Evolutionary conservation across 2,797 vertebrate genomes (phyloP), one percentile per base, ranked within the genome.

Genomic region (Neomorphus geoffroyi): DNA sequence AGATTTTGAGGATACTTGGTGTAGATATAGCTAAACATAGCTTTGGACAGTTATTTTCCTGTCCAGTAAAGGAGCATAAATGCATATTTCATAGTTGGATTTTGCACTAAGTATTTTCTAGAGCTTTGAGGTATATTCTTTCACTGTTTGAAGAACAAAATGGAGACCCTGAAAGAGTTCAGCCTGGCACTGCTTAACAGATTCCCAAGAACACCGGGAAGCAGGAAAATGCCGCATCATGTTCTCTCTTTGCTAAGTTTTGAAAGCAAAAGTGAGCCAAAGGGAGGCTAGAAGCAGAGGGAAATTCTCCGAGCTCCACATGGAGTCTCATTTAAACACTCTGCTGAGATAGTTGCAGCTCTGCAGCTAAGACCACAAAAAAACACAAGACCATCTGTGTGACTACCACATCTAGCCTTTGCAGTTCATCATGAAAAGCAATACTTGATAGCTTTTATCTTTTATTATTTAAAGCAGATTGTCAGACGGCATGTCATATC

Each of bases 141-240:
- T 61, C 88, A 77, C n/a, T 45, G 32, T 97, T 97, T 96, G 88
- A 97, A 97, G 95, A 96, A 77, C 19, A 88, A 70, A 96, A 80
- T 93, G 78, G 91, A 96, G 79, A 88, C 80, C 80, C 90, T 95
- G 83, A 92, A 97, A 97, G 90, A 95, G 56, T 51, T 96, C 88
- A 91, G 72, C 56, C 91, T 95, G 86, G 57, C 69, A 51, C 81
- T 80, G 79, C 78, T 91, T 64, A 85, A 93, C 96, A 66, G 67
- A 75, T 93, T 93, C 89, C 78, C 66, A 71, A 81, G 51, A 90
- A 48, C 82, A 61, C 66, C 64, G 74, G 85, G 93, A 92, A 94
- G 26, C 22, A 32, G 54, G 81, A 57, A 62, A 61, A 51, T 7
- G 9, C 65, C 2, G 0, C 22, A 39, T 70, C 45, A 2, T 71